Base-by-base conservation (phyloP, 2,797 vertebrate species). In the Tragopan temminckii region DNA sequence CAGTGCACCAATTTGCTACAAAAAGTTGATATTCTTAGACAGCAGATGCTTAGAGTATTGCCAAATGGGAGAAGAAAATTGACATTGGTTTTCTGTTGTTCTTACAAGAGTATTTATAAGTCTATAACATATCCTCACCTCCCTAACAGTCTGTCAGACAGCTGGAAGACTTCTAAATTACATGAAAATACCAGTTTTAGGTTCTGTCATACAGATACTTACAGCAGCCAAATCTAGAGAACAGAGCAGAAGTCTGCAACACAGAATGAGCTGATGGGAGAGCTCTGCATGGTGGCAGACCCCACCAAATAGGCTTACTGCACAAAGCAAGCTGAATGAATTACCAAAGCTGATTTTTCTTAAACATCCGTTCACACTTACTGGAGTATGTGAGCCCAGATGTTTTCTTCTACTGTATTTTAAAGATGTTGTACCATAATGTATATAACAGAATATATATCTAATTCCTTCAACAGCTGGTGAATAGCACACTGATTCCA, bases 261-360 rank as follows among this genome's bases (percentile, higher is more conserved):
- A 81, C 91, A 93, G 78, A 45, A 85, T 88, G 80, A 91, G 86
- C 78, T 93, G 91, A 95, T 95, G 93, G 89, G 78, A 95, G 85
- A 90, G 57, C 64, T 94, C 40, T 84, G 9, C 38, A 15, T 31
- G 77, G 72, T 74, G 83, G 77, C 90, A 91, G 74, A 42, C 61
- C 88, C 83, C 75, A 74, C 63, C 64, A 81, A 79, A 74, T 57
- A 53, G 68, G 15, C 80, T 94, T 80, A 90, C 77, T 90, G 67
- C 67, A 86, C 57, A 81, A 83, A 5, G 8, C 53, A 93, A 91
- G 61, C 70, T 93, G 80, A 90, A 82, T 94, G 57, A 90, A 80
- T 79, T 91, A 59, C 86, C 61, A 15, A 63, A 81, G 58, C 6
- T 36, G 36, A 52, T 84, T 80, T 72, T 77, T 40, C 52, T 67